Base-by-base conservation (phyloP, 2,888 invertebrate species). In the Andrena praecox region DNA sequence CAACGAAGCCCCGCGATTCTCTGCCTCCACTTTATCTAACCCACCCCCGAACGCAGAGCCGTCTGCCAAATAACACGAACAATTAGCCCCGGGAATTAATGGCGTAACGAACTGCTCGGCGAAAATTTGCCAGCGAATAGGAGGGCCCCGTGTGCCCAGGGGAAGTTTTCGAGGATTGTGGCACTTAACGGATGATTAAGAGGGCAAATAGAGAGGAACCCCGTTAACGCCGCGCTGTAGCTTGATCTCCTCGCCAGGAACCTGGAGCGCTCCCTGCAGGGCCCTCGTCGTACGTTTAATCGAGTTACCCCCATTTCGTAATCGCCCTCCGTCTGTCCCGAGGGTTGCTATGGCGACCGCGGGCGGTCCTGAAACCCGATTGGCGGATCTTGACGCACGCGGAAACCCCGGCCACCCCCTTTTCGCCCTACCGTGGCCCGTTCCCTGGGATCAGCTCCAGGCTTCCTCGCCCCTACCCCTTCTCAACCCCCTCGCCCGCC, bases 301-400 rank as follows among this genome's bases (percentile, higher is more conserved):
- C 93, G 93, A 93, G 93, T 92, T 92, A 92, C 91, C 90, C 91
- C 93, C 92, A 93, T 93, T 93, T 92, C 90, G 90, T 93, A 93
- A 93, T 93, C 93, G 90, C 90, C 93, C 91, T 90, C 88, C 84
- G 87, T 85, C 89, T 42, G 42, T 42, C 90, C 85, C 82, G 85
- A 84, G 85, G 88, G 93, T 93, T 90, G 91, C 91, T 91, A 93
- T 92, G 91, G 91, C 85, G 79, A 92, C 92, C 85, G 79, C 85
- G 84, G 85, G 87, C 86, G 88, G 87, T 85, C 88, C 89, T 83
- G 87, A 84, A 83, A 83, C 78, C 87, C 88, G 90, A 92, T 92
- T 88, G 88, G 88, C 70, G 82, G 88, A 88, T 89, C 88, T 82
- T 66, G 71, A 83, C 86, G 89, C 87, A 85, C 89, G 85, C 87